Evolutionary conservation across 2,797 vertebrate genomes (phyloP), one percentile per base, ranked within the genome.

Genomic region (Ispidina picta): DNA sequence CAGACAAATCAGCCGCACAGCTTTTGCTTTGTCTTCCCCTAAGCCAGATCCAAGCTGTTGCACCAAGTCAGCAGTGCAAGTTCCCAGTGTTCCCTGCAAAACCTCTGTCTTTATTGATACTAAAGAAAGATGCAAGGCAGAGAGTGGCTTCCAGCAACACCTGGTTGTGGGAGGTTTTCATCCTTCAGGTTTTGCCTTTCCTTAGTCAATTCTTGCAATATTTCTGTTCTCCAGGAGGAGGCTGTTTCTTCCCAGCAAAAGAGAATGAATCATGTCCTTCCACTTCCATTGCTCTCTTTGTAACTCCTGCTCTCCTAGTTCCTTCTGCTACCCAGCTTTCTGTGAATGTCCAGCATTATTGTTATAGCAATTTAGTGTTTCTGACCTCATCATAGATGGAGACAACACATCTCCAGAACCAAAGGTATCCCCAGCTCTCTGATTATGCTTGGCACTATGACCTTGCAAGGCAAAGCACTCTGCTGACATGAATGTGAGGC

Each of bases 221-320:
- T 91, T 81, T 58, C 51, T 33, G 4, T 52, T 83, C 70, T 83
- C 95, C 95, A 91, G 85, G 77, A 93, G 89, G 85, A 91, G 93
- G 89, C 85, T 54, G 83, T 83, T 83, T 92, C 73, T 89, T 43
- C 79, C 73, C 63, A 81, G 63, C 44, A 18, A 52, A 76, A 60
- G 39, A 64, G 72, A 26, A 16, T 6, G 26, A 41, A n/a, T 43
- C 1, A 0, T 7, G 19, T 74, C 37, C 73, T 83, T 46, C 72
- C 39, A 4, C 39, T 83, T 59, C 60, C 56, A 19, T 17, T 10
- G 21, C 44, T 52, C 3, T 0, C 19, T 48, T 23, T 54, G 1
- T 15, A 44, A 19, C n/a, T 71, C 66, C 63, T 13, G 5, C 41
- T 54, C n/a, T 60, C 22, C 79, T 39, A 10, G 16, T 55, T 68